Base-by-base conservation (phyloP, 2,113 vertebrate species). In the Xyrauchen texanus region DNA sequence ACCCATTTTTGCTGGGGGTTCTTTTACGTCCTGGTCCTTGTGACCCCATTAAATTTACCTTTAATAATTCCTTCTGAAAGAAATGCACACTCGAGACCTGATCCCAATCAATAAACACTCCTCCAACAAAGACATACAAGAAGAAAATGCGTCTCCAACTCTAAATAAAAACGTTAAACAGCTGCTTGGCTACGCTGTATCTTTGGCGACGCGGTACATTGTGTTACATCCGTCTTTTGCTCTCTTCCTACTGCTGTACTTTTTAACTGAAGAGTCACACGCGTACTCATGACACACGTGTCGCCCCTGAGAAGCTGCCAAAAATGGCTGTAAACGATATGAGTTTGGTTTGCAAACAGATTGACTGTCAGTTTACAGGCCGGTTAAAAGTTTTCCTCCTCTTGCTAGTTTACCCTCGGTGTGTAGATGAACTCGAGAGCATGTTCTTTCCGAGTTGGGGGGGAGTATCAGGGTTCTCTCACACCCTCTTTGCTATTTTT, bases 1-100 rank as follows among this genome's bases (percentile, higher is more conserved):
- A 90, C 68, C 89, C 92, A 68, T 96, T 96, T 86, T 95, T 93
- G 82, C 93, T 95, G 76, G 95, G 94, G 73, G 94, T 92, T 84
- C 97, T 92, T 87, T 92, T 96, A 70, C 96, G 91, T 84, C 96
- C 96, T 6, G 94, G 79, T 0, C 94, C 96, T 82, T 95, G 96
- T 47, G 95, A 97, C 76, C 95, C 96, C 96, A 98, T 98, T 60
- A 81, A 76, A 69, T 15, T n/a, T 68, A 68, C 76, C 49, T 53
- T 55, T 55, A 12, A 21, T 9, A n/a, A 15, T 58, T 65, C 52
- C 68, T 67, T 77, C 74, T 4, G 13, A 15, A 53, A 60, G 4
- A 74, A 51, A 72, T 72, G 57, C 45, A 61, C 4, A 72, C 72
- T 45, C 21, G 55, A 61, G 34, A 71, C n/a, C 7, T 34, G 70